Conservation (phyloP, 2,113 vertebrate genomes). For the Triplophysa siluroides region DNA sequence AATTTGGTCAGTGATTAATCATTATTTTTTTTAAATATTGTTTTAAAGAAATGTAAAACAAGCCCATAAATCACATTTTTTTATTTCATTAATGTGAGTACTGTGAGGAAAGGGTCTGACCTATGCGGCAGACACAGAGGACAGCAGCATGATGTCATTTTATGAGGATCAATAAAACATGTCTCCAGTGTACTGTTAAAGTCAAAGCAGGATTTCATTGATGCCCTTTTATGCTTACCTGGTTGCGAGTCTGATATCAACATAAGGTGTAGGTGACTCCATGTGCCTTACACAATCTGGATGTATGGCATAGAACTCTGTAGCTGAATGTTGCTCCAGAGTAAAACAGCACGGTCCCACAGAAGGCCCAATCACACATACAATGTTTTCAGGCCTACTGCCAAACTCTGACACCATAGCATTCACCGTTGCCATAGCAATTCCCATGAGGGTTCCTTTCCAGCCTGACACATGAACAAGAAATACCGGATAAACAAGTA, state of each 20-base stretch:
- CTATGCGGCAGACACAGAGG: neutral
- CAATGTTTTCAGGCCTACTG: conserved; percentile 75
- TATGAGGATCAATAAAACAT: conserved; percentile 24
- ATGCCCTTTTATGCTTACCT: conserved; percentile 72
- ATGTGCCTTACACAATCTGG: conserved; percentile 79
- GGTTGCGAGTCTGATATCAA: conserved; percentile 87
- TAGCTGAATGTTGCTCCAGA: conserved; percentile 75
- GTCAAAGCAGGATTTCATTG: neutral
- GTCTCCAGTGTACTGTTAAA: neutral
- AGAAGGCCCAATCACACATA: conserved; percentile 85
- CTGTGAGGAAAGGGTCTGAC: conserved; percentile 2
- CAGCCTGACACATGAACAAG: conserved; percentile 76
- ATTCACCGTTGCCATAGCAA: conserved; percentile 86
- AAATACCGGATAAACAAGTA: conserved; percentile 29
- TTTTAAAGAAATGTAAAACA: neutral
- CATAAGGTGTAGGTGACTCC: conserved; percentile 70
- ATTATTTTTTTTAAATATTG: conserved; percentile 2
- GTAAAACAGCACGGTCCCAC: conserved; percentile 90
- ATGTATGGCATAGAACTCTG: conserved; percentile 77
- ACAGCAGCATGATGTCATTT: neutral
- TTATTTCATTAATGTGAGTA: neutral
- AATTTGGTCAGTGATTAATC: neutral
- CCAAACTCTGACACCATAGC: conserved; percentile 84
- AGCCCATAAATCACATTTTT: neutral
- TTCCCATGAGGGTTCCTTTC: conserved; percentile 87